These are phyloP conservation scores for Xanthorhoe spadicearia DNA, from an alignment of 2,888 invertebrate genomes.

Conservation along the genomic window DNA sequence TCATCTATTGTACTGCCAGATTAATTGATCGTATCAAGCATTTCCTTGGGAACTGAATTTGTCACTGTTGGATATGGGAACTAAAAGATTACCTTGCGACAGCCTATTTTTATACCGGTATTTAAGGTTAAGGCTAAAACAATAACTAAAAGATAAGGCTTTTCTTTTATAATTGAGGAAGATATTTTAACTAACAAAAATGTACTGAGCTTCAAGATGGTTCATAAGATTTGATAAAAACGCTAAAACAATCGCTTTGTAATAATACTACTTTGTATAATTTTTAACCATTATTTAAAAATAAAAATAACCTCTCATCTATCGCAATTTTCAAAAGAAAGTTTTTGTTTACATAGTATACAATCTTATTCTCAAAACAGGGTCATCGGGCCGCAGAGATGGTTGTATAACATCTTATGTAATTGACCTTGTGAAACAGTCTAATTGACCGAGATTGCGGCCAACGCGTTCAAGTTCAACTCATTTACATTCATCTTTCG, in stretches of 20 bases:
- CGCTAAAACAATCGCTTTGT: no score
- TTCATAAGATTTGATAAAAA: no score
- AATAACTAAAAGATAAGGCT: no score
- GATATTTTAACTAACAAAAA: no score
- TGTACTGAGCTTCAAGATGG: no score
- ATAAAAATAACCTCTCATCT: neutral
- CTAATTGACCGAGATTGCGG: conserved; percentile 39
- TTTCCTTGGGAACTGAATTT: neutral
- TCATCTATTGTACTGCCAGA: neutral
- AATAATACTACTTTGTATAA: no score
- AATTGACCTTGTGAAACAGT: conserved; percentile 69
- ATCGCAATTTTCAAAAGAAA: neutral
- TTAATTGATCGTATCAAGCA: neutral
- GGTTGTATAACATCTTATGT: conserved; percentile 59
- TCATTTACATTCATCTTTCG: conserved; percentile 33
- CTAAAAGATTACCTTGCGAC: neutral
- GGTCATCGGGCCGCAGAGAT: conserved; percentile 54
- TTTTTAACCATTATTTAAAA: no score
- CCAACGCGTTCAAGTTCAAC: conserved; percentile 62
- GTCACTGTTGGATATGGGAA: neutral
- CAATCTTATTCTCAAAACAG: conserved; percentile 39
- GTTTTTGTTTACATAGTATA: neutral
- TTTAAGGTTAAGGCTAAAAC: neutral
- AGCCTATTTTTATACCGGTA: neutral
- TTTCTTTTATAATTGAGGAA: no score